A percentile compares a stretch with the other conserved stretches of the same genome.
Evolutionary conservation across 2,113 vertebrate genomes (phyloP).

Genomic region (Zeus faber): DNA sequence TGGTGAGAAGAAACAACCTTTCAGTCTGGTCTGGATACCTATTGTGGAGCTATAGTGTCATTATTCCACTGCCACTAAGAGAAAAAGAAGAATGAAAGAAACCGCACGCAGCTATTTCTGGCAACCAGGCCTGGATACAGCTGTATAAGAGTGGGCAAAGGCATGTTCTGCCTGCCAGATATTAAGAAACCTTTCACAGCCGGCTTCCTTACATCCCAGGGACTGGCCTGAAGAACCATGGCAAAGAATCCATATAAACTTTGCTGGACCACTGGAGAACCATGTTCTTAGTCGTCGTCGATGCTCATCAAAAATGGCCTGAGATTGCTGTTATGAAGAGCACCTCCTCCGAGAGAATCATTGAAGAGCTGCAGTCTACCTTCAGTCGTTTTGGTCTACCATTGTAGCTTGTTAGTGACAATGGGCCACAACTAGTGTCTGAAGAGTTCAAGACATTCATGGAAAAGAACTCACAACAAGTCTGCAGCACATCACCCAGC

Average conservation of each 20-base stretch:
- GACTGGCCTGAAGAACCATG: slow-evolving; percentile 24
- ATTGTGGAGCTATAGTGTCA: slow-evolving; percentile 8
- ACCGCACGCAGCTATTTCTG: slow-evolving; percentile 15
- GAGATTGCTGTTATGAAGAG: background rate
- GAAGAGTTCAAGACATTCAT: background rate
- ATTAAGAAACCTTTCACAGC: slow-evolving; percentile 17
- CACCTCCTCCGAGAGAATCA: slow-evolving; percentile 1
- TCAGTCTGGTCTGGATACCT: slow-evolving; percentile 15
- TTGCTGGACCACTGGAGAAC: slow-evolving; percentile 11
- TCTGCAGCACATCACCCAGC: background rate
- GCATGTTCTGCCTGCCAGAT: slow-evolving; percentile 11
- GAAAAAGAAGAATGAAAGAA: slow-evolving; percentile 19
- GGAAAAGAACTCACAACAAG: background rate
- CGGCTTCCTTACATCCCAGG: slow-evolving; percentile 9
- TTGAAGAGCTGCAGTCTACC: slow-evolving; percentile 2
- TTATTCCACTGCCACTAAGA: slow-evolving; percentile 13
- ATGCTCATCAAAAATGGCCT: slow-evolving; percentile 10
- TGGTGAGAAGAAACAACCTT: slow-evolving; percentile 13
- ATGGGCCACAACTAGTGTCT: background rate
- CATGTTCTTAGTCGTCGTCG: background rate
- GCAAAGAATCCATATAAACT: slow-evolving; percentile 10
- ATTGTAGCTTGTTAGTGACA: slow-evolving; percentile 14
- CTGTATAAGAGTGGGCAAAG: slow-evolving; percentile 10
- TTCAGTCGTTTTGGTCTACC: slow-evolving; percentile 2
- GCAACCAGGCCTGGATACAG: slow-evolving; percentile 17